Percentiles rank a stretch among this genome's conserved stretches.
phyloP scores from a whole-genome alignment of 2,888 invertebrate genomes.

The Drosophila barbarae region DNA sequence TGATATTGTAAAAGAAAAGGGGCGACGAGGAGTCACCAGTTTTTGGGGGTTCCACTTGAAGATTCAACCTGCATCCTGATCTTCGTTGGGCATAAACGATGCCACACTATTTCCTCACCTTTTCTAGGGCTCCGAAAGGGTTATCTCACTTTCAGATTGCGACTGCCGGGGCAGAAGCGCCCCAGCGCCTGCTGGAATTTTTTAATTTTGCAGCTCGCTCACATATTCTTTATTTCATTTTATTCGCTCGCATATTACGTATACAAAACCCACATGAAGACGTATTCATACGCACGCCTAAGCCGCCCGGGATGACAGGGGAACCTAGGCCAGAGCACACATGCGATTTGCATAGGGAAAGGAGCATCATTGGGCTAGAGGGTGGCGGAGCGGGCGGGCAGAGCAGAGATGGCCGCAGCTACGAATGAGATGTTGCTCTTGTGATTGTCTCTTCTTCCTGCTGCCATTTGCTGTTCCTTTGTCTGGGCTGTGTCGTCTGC shows the following conservation, averaged over 20 bases:
- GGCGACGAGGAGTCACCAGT: neutral
- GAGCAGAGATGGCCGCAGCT: slow-evolving; percentile 14
- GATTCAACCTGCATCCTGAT: slow-evolving; percentile 12
- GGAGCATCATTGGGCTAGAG: slow-evolving; percentile 46
- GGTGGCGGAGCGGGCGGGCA: slow-evolving; percentile 15
- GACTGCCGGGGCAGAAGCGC: slow-evolving; percentile 12
- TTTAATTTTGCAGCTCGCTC: slow-evolving; percentile 55
- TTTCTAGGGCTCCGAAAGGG: neutral
- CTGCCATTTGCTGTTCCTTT: slow-evolving; percentile 59
- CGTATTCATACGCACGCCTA: slow-evolving; percentile 68
- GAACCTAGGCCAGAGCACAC: slow-evolving; percentile 49
- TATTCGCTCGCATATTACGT: slow-evolving; percentile 46
- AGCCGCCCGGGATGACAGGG: slow-evolving; percentile 33
- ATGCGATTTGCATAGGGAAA: slow-evolving; percentile 69
- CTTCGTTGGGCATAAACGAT: slow-evolving; percentile 1
- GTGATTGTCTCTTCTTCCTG: slow-evolving; percentile 65
- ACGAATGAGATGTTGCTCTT: slow-evolving; percentile 67
- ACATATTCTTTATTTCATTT: slow-evolving; percentile 46
- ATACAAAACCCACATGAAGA: slow-evolving; percentile 41
- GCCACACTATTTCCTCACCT: neutral
- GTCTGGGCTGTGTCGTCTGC: slow-evolving; percentile 47
- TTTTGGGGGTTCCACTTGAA: slow-evolving; percentile 1
- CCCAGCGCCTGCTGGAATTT: slow-evolving; percentile 52
- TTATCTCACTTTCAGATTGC: slow-evolving; percentile 7
- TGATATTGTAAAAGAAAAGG: slow-evolving; percentile 13